Conservation (phyloP, 2,113 vertebrate genomes). For the Corvus moneduloides region DNA sequence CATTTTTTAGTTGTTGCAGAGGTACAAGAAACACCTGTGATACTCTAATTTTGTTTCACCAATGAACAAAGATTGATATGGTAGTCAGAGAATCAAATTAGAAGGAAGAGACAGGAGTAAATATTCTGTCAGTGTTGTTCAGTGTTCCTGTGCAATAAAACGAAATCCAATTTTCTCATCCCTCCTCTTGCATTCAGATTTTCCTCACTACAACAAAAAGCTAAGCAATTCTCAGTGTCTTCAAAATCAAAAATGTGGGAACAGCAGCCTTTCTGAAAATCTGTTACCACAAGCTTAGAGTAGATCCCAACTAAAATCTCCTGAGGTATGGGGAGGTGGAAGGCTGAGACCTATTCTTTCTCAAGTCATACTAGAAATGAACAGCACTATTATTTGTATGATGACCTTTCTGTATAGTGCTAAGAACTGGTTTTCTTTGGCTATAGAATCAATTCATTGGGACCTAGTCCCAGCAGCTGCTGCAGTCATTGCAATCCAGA, state of each 20-base stretch:
- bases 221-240: neutral
- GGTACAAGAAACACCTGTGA: neutral
- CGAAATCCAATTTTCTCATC: slow-evolving; percentile 1
- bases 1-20: neutral
- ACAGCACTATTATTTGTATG: neutral
- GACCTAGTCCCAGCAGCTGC: neutral
- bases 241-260: neutral
- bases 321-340: neutral
- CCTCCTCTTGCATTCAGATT: neutral
- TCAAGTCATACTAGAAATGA: neutral
- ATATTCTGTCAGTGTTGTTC: neutral
- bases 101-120: slow-evolving; percentile 16
- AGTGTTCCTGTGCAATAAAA: slow-evolving; percentile 24
- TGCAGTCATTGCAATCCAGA: neutral
- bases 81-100: slow-evolving; percentile 14
- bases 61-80: neutral
- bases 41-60: neutral
- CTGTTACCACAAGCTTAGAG: neutral
- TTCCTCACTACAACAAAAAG: neutral
- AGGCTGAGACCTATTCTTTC: neutral
- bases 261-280: neutral
- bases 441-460: neutral
- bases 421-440: neutral
- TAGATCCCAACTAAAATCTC: neutral
- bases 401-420: neutral